Percentiles rank a stretch among this genome's conserved stretches.
These are phyloP conservation scores for Liodrosophila aerea DNA, from an alignment of 2,888 invertebrate genomes.

Conservation along the genomic window DNA sequence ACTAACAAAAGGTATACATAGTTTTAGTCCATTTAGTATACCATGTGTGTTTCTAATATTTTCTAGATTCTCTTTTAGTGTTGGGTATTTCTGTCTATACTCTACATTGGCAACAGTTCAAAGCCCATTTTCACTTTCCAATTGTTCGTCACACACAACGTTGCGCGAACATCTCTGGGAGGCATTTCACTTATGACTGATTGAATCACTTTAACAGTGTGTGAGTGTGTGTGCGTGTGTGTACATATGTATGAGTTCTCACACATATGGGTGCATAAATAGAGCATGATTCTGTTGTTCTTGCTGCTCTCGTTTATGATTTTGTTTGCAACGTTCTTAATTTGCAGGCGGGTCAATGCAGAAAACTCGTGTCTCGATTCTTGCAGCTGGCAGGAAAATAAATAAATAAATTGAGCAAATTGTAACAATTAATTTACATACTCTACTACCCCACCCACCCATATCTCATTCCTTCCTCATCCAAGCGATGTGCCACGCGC, in stretches of 20 bases:
- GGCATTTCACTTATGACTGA: slow-evolving; percentile 62
- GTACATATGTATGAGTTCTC: not conserved
- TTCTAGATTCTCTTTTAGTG: not conserved
- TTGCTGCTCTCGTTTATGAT: slow-evolving; percentile 56
- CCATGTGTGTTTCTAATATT: too few species aligned
- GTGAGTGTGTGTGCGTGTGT: slow-evolving; percentile 12
- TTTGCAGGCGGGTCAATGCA: slow-evolving; percentile 57
- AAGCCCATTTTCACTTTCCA: slow-evolving; percentile 47
- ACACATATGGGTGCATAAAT: not conserved
- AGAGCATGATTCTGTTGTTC: not conserved
- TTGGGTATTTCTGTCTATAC: not conserved
- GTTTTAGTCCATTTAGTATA: too few species aligned
- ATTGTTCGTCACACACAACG: slow-evolving; percentile 46
- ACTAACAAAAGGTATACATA: too few species aligned
- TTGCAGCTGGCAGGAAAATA: slow-evolving; percentile 18
- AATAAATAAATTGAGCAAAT: not conserved
- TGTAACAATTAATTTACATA: slow-evolving; percentile 42
- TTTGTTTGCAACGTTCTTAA: slow-evolving; percentile 48
- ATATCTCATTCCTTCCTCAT: slow-evolving; percentile 11
- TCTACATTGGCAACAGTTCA: slow-evolving; percentile 37
- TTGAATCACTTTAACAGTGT: slow-evolving; percentile 66
- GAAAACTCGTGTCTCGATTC: slow-evolving; percentile 7
- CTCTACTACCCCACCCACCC: slow-evolving; percentile 15
- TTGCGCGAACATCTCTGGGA: slow-evolving; percentile 18
- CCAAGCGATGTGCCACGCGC: slow-evolving; percentile 51